Conservation (phyloP, 2,888 invertebrate genomes). For the Dichetophora obliterata region DNA sequence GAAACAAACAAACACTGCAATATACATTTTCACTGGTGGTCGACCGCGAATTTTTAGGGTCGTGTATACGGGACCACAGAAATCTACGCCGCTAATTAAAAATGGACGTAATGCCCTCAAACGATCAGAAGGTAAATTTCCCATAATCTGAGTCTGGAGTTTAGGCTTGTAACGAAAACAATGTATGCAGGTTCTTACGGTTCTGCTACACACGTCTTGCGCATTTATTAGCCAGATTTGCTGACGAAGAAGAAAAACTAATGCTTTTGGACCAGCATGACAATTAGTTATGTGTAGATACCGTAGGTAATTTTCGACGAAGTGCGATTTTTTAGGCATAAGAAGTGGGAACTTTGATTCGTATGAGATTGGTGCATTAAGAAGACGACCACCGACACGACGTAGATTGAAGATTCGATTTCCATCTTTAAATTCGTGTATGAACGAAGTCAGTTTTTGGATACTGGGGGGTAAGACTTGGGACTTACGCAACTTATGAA, state of each 20-base stretch:
- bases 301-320: background rate
- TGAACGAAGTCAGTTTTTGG: constrained; percentile 29
- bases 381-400: constrained; percentile 31
- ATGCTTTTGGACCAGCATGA: constrained; percentile 2
- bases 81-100: constrained; percentile 9
- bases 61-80: background rate
- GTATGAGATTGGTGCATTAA: constrained; percentile 36
- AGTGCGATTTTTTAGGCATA: constrained; percentile 19
- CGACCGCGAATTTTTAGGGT: background rate
- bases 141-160: constrained; percentile 18
- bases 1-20: constrained; percentile 16
- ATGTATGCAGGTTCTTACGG: constrained; percentile 13
- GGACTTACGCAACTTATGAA: background rate
- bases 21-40: background rate
- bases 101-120: background rate
- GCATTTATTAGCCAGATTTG: constrained; percentile 13
- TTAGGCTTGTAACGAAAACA: constrained; percentile 26
- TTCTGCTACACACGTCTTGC: background rate
- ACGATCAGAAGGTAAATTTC: constrained; percentile 4
- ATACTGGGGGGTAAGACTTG: background rate
- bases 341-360: constrained; percentile 34
- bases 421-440: constrained; percentile 24
- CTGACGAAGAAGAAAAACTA: constrained; percentile 15
- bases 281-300: constrained; percentile 16
- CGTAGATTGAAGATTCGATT: constrained; percentile 25